These are phyloP conservation scores for Microplitis manilae DNA, from an alignment of 2,888 invertebrate genomes.

Conservation along the genomic window DNA sequence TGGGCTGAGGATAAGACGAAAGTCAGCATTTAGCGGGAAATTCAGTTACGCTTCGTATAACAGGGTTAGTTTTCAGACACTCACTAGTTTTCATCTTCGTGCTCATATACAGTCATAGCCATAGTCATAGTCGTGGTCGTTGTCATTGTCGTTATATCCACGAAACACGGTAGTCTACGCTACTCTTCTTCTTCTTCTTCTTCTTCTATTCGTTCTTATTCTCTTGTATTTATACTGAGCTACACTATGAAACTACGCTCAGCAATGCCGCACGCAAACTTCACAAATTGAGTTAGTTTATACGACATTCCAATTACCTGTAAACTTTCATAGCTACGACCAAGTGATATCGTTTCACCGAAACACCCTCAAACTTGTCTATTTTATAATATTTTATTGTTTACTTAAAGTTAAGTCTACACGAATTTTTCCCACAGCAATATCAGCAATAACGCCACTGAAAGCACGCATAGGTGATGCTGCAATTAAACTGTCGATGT, in stretches of 20 bases:
- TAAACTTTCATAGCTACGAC: slow-evolving; percentile 45
- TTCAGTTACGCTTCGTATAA: slow-evolving; percentile 64
- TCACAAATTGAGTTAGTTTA: slow-evolving; percentile 49
- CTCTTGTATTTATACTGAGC: background rate
- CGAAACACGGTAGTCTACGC: slow-evolving; percentile 30
- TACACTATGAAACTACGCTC: slow-evolving; percentile 20
- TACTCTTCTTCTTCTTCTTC: slow-evolving; percentile 20
- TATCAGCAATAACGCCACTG: too few species aligned
- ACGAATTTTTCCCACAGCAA: too few species aligned
- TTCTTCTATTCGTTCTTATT: background rate
- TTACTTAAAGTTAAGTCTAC: too few species aligned
- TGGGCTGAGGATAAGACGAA: slow-evolving; percentile 55
- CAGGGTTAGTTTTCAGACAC: slow-evolving; percentile 59
- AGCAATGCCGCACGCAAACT: slow-evolving; percentile 40
- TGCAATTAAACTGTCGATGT: background rate
- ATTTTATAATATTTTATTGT: background rate
- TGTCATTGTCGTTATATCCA: background rate
- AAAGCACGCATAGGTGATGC: too few species aligned
- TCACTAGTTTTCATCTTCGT: slow-evolving; percentile 38
- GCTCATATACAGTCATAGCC: slow-evolving; percentile 10
- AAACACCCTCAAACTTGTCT: slow-evolving; percentile 9
- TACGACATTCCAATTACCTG: slow-evolving; percentile 51
- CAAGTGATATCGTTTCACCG: slow-evolving; percentile 24
- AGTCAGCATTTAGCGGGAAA: slow-evolving; percentile 63
- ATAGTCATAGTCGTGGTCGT: background rate